phyloP scores from a whole-genome alignment of 2,113 vertebrate species.

The Siniperca chuatsi region DNA sequence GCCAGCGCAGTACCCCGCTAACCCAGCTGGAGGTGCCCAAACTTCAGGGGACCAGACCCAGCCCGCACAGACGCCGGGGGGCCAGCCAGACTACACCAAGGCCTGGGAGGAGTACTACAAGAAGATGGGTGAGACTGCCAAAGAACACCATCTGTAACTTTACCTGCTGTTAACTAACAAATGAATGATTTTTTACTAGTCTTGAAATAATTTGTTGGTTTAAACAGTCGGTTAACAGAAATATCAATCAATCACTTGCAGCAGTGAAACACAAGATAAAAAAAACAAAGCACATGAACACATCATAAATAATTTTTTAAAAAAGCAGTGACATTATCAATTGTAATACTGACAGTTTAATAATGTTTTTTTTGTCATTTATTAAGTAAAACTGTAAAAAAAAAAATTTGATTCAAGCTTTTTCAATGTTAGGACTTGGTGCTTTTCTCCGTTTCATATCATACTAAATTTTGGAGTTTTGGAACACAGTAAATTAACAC shows the following conservation, averaged over 20 bases:
- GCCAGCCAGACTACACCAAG: conserved; percentile 95
- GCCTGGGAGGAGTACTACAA: conserved; percentile 99
- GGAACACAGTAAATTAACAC: too few species aligned
- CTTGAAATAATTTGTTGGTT: neutral
- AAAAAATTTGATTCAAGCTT: neutral
- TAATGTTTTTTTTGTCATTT: too few species aligned
- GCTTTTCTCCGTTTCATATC: neutral
- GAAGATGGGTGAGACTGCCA: conserved; percentile 89
- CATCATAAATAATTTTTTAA: neutral
- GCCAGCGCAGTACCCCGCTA: conserved; percentile 83
- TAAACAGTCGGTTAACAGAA: neutral
- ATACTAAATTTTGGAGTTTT: too few species aligned
- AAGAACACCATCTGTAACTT: neutral
- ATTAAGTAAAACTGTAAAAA: too few species aligned
- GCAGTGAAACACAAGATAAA: neutral
- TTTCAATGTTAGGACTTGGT: too few species aligned
- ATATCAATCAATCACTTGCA: neutral
- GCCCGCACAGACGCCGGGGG: conserved; percentile 76
- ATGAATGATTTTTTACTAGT: neutral
- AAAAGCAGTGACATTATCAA: neutral
- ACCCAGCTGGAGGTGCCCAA: conserved; percentile 75
- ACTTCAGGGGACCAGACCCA: conserved; percentile 84
- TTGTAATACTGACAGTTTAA: neutral
- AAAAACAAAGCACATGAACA: neutral
- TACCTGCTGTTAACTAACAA: neutral